phyloP scores from a whole-genome alignment of 1,140 invertebrate genomes.

The Onthophagus taurus region DNA sequence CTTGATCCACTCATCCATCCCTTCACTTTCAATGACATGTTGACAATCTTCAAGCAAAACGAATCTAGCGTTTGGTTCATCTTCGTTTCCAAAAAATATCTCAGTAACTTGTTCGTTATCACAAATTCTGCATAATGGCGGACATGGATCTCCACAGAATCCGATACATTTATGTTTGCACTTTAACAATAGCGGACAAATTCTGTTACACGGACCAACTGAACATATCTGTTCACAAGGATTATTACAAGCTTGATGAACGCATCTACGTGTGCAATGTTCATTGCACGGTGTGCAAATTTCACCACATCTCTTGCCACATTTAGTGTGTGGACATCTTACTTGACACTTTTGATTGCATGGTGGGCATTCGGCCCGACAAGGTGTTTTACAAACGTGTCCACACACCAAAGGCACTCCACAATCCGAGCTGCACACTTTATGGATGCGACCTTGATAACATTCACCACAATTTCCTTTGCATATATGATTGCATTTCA shows the following conservation, averaged over 20 bases:
- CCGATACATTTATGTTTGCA: conserved; percentile 56
- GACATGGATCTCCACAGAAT: conserved; percentile 57
- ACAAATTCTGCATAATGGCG: conserved; percentile 43
- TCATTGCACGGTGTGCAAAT: conserved; percentile 50
- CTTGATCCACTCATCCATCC: conserved; percentile 46
- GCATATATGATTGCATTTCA: conserved; percentile 51
- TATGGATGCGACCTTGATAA: conserved; percentile 51
- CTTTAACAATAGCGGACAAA: conserved; percentile 39
- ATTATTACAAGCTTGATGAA: conserved; percentile 46
- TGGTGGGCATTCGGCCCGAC: conserved; percentile 50
- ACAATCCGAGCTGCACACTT: conserved; percentile 49
- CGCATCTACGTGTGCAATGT: conserved; percentile 39
- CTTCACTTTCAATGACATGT: conserved; percentile 49
- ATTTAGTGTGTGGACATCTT: conserved; percentile 48
- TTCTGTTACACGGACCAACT: conserved; percentile 42
- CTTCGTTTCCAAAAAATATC: conserved; percentile 49
- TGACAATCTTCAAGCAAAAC: conserved; percentile 53
- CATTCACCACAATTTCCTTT: conserved; percentile 50
- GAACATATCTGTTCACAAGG: conserved; percentile 46
- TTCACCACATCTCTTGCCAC: conserved; percentile 47
- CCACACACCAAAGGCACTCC: conserved; percentile 50
- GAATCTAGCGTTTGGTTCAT: conserved; percentile 48
- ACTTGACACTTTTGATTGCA: conserved; percentile 48
- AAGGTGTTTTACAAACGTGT: conserved; percentile 53
- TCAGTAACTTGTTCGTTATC: conserved; percentile 40